Evolutionary conservation across 2,113 vertebrate species (phyloP).

Genomic region (Phalacrocorax carbo): DNA sequence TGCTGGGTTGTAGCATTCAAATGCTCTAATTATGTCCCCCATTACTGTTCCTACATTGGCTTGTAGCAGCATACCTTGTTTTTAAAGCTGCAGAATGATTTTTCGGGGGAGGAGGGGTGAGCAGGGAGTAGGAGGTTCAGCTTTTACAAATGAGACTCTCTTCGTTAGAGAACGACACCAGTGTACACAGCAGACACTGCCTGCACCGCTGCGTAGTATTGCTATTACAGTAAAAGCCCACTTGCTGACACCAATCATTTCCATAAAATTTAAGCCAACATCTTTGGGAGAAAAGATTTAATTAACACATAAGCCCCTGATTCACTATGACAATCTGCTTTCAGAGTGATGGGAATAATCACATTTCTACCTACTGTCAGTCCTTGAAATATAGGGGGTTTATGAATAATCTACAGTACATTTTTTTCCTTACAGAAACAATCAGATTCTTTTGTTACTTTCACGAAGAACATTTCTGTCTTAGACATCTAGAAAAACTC

Average conservation of each 20-base stretch:
- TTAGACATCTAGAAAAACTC: conserved; percentile 31
- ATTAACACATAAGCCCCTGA: conserved; percentile 67
- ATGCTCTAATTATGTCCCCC: not conserved
- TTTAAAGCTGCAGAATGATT: not conserved
- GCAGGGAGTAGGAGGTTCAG: not conserved
- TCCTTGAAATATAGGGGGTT: conserved; percentile 18
- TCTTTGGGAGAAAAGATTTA: conserved; percentile 55
- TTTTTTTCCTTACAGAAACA: conserved; percentile 32
- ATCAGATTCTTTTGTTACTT: conserved; percentile 34
- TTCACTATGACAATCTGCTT: conserved; percentile 53
- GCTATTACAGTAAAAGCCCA: not conserved
- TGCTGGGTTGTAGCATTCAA: not conserved
- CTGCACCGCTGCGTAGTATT: not conserved
- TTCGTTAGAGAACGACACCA: not conserved
- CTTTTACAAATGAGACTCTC: not conserved
- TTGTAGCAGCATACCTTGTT: not conserved
- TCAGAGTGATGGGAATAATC: conserved; percentile 32
- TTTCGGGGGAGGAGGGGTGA: not conserved
- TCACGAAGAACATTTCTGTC: conserved; percentile 22
- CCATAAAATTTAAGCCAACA: conserved; percentile 37
- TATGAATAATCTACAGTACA: conserved; percentile 34
- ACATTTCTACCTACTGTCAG: conserved; percentile 10
- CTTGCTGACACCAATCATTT: conserved; percentile 48
- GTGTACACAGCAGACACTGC: not conserved
- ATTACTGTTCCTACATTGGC: not conserved